A percentile compares a stretch with the other conserved stretches of the same genome.
phyloP scores from a whole-genome alignment of 1,140 invertebrate genomes.

The Meloidogyne exigua region DNA sequence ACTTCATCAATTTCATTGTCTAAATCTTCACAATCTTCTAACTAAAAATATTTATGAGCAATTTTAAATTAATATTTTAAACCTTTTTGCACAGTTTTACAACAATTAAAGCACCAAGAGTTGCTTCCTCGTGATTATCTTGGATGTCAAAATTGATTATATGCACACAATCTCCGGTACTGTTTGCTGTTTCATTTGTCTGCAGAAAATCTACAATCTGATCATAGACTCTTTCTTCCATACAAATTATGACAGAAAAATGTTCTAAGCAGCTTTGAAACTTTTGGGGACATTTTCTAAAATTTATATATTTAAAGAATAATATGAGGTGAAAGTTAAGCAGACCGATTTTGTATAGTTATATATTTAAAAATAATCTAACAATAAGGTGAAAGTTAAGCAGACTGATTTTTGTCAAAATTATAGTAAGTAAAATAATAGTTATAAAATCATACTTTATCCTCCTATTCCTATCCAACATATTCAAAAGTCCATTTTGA shows the following conservation, averaged over 20 bases:
- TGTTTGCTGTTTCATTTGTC: slow-evolving; percentile 53
- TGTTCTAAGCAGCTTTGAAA: slow-evolving; percentile 86
- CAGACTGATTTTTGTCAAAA: too few relatives aligned
- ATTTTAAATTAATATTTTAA: neutral
- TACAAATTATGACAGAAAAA: slow-evolving; percentile 94
- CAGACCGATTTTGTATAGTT: too few relatives aligned
- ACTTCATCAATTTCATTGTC: slow-evolving; percentile 98
- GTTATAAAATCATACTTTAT: slow-evolving; percentile 72
- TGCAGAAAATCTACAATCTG: slow-evolving; percentile 69
- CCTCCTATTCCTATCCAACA: slow-evolving; percentile 92
- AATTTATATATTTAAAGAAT: neutral
- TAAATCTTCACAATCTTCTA: slow-evolving; percentile 84
- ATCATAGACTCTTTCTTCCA: slow-evolving; percentile 97
- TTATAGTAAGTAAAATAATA: too few relatives aligned
- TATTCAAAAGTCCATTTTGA: slow-evolving; percentile 95
- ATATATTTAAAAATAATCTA: too few relatives aligned
- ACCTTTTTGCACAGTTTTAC: slow-evolving; percentile 77
- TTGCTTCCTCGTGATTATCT: slow-evolving; percentile 99
- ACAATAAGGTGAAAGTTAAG: too few relatives aligned
- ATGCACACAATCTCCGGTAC: slow-evolving; percentile 74
- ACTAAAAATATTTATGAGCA: slow-evolving; percentile 66
- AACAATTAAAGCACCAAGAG: slow-evolving; percentile 97
- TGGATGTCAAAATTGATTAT: slow-evolving; percentile 98
- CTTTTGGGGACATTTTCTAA: slow-evolving; percentile 77
- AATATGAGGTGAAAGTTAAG: neutral